Evolutionary conservation across 2,888 invertebrate species (phyloP), one percentile per base, ranked within the genome.

Genomic region (Barypeithes pellucidus): DNA sequence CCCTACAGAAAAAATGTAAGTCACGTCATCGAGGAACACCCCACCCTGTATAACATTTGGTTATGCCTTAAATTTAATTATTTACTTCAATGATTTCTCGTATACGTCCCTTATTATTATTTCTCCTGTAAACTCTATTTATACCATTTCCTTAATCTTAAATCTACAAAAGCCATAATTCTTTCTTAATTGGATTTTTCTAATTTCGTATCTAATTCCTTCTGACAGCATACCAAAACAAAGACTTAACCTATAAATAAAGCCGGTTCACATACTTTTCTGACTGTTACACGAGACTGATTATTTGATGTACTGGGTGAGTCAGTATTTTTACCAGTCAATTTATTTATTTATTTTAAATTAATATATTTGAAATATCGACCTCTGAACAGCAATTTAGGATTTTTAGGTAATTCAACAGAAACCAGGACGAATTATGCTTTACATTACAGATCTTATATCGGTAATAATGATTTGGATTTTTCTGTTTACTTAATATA

Each of bases 181-280:
- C 63, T 63, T 50, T 36, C 47, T 63, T 63, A 63, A 63, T 63
- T 63, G 63, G 63, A 62, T 63, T 63, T 63, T 63, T 63, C 50
- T 63, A 47, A 63, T 63, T 63, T 50, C 12, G 63, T 50, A 50
- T 63, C 47, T 63, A 63, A 63, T 63, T 63, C 63, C 3, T 18
- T 63, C 63, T 33, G 50, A 63, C 63, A 47, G 29, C 62, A 63
- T 63, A 63, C 63, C 63, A 63, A 63, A 63, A 63, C 50, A 63
- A 63, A 63, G 50, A 47, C 63, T 62, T 62, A 63, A 50, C 47
- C 63, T 50, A 63, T 63, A 63, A 63, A 63, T 63, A 63, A 63
- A 63, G 50, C 18, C 36, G 45, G 18, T 63, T 47, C 50, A 63
- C 63, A 63, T 63, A 63, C 36, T 63, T 36, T 63, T 63, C 63